These are phyloP conservation scores for Tenodera sinensis DNA, from an alignment of 2,888 invertebrate genomes.

Conservation along the genomic window DNA sequence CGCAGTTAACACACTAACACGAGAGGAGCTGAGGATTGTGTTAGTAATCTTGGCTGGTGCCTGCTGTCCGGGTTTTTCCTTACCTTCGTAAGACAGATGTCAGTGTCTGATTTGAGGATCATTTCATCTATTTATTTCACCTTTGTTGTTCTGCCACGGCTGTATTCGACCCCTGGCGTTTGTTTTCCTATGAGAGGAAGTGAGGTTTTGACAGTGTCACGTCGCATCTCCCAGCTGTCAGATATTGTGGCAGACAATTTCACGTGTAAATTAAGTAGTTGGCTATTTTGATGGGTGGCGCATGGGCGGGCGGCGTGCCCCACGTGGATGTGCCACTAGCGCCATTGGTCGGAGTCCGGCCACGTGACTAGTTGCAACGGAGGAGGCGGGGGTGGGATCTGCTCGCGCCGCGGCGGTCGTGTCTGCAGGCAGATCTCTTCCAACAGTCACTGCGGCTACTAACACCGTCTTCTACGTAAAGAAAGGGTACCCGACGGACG, in stretches of 20 bases:
- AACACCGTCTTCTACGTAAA: neutral
- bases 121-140: too few relatives aligned
- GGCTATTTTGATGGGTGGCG: constrained; percentile 15
- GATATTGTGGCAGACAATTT: neutral
- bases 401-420: neutral
- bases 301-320: constrained; percentile 9
- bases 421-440: neutral
- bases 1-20: too few relatives aligned
- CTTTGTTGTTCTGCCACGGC: too few relatives aligned
- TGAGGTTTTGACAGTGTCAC: too few relatives aligned
- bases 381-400: neutral
- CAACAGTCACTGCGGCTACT: neutral
- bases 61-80: too few relatives aligned
- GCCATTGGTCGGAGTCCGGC: neutral
- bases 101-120: too few relatives aligned
- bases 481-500: neutral
- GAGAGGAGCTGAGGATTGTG: too few relatives aligned
- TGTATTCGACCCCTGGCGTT: too few relatives aligned
- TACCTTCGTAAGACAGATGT: too few relatives aligned
- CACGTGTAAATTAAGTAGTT: constrained; percentile 9
- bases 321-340: constrained; percentile 1
- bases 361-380: neutral
- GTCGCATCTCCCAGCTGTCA: neutral
- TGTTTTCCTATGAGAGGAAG: too few relatives aligned
- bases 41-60: too few relatives aligned